A percentile compares a stretch with the other conserved stretches of the same genome.
These are phyloP conservation scores for Polyploca ridens DNA, from an alignment of 2,888 invertebrate species.

Conservation along the genomic window DNA sequence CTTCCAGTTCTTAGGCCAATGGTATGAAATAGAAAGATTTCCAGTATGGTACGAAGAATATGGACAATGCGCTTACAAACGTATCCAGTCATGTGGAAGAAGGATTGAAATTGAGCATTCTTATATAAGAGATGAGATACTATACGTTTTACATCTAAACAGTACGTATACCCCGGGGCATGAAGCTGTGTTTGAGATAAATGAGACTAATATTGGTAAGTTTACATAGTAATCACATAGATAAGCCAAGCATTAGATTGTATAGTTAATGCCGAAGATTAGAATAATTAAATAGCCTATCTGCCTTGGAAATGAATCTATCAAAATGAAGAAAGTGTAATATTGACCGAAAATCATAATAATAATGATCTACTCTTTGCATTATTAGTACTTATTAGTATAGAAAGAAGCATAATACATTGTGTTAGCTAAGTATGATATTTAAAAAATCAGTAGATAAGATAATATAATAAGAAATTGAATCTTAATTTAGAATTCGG, in stretches of 20 bases:
- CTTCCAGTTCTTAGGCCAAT: slow-evolving; percentile 71
- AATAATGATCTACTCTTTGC: too few relatives aligned
- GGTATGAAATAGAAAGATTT: slow-evolving; percentile 72
- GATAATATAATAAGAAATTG: too few relatives aligned
- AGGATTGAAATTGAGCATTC: slow-evolving; percentile 65
- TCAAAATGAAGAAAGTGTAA: too few relatives aligned
- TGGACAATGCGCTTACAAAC: slow-evolving; percentile 66
- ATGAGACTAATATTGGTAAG: slow-evolving; percentile 68
- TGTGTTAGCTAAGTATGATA: too few relatives aligned
- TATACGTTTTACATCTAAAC: slow-evolving; percentile 65
- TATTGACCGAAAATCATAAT: too few relatives aligned
- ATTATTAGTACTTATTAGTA: too few relatives aligned
- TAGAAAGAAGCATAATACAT: too few relatives aligned
- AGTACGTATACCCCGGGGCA: slow-evolving; percentile 68
- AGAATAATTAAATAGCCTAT: too few relatives aligned
- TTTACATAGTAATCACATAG: background rate
- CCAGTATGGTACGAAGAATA: slow-evolving; percentile 69
- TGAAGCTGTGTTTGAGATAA: slow-evolving; percentile 65
- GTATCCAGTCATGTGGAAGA: slow-evolving; percentile 62
- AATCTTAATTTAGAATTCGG: too few relatives aligned
- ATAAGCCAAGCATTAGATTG: background rate
- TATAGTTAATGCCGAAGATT: too few relatives aligned
- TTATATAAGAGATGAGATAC: slow-evolving; percentile 60
- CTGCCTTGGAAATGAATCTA: too few relatives aligned
- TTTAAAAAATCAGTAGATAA: too few relatives aligned